A percentile compares a stretch with the other conserved stretches of the same genome.
Conservation (phyloP, 1,140 invertebrate genomes). For the Cephus cinctus region DNA sequence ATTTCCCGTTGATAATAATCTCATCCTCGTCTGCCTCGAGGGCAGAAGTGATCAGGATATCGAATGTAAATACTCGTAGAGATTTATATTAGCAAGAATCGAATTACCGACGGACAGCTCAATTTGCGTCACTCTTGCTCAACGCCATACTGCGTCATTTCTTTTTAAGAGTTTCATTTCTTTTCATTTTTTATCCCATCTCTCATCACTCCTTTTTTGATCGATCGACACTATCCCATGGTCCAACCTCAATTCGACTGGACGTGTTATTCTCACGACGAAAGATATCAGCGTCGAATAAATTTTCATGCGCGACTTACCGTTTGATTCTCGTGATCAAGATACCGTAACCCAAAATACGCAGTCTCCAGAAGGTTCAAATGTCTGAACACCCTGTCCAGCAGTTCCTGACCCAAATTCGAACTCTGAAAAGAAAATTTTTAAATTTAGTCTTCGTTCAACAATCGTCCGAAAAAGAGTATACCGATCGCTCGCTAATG, state of each 20-base stretch:
- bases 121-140: conserved; percentile 19
- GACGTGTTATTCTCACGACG: no score
- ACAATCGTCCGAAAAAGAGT: no score
- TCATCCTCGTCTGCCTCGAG: conserved; percentile 25
- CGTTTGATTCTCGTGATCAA: conserved; percentile 85
- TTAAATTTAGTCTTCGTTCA: no score
- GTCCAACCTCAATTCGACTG: no score
- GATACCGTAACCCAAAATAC: conserved; percentile 88
- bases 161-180: no score
- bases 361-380: conserved; percentile 89
- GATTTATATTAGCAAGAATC: conserved; percentile 12
- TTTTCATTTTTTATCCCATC: no score
- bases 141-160: no score
- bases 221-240: no score
- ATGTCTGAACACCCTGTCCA: conserved; percentile 86
- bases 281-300: no score
- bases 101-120: no score
- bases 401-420: conserved; percentile 78
- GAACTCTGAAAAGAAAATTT: conserved; percentile 79
- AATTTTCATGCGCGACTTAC: conserved; percentile 63
- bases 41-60: conserved; percentile 22
- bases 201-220: no score
- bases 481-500: no score
- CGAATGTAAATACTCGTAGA: conserved; percentile 22
- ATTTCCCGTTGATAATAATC: conserved; percentile 48